A percentile compares a stretch with the other conserved stretches of the same genome.
Conservation (phyloP, 2,797 vertebrate species). For the Danio tinwini region DNA sequence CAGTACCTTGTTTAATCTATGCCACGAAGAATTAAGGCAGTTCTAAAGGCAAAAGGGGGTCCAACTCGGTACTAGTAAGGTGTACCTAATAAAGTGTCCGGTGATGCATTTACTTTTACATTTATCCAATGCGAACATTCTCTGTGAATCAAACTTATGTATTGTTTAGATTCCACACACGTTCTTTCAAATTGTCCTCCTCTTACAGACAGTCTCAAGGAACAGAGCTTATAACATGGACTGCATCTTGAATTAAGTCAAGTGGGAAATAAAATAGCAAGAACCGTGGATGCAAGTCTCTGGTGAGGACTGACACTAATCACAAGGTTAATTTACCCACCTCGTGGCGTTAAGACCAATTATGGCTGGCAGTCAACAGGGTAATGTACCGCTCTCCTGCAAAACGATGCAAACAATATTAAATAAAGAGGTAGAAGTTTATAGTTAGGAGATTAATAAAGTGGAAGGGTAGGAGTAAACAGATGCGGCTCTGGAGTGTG, state of each 20-base stretch:
- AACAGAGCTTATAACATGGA: constrained; percentile 20
- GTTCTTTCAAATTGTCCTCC: not conserved
- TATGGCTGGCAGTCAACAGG: constrained; percentile 64
- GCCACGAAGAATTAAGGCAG: too few relatives aligned
- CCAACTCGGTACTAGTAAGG: too few relatives aligned
- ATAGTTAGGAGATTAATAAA: constrained; percentile 46
- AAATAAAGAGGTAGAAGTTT: constrained; percentile 43
- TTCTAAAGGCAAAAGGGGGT: too few relatives aligned
- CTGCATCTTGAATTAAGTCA: constrained; percentile 49
- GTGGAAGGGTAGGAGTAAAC: constrained; percentile 44
- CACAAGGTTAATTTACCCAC: constrained; percentile 71
- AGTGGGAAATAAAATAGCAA: constrained; percentile 53
- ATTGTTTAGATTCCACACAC: not conserved
- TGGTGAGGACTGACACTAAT: constrained; percentile 63
- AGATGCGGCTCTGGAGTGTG: constrained; percentile 11
- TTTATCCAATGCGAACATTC: not conserved
- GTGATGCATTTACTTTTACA: not conserved
- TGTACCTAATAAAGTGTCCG: too few relatives aligned
- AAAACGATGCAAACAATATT: constrained; percentile 45
- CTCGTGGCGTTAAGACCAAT: constrained; percentile 69
- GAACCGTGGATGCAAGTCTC: constrained; percentile 55
- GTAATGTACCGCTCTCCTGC: constrained; percentile 62
- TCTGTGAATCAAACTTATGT: not conserved
- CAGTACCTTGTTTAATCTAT: too few relatives aligned
- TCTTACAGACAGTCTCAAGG: not conserved